Evolutionary conservation across 2,113 vertebrate species (phyloP), one percentile per base, ranked within the genome.

Genomic region (Scopus umbretta): DNA sequence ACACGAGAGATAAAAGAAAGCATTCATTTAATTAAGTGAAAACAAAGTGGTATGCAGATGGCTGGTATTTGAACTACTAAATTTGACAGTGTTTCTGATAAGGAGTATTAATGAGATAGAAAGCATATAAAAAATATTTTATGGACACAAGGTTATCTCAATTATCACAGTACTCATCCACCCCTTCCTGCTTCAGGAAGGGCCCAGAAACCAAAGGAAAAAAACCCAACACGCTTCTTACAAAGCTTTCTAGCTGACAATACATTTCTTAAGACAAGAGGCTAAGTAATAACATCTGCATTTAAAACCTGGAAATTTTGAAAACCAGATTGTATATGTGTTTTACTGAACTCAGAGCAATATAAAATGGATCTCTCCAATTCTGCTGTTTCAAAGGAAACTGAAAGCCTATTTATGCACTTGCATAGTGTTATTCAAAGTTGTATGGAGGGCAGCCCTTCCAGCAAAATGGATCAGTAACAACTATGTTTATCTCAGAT

Each of bases 171-270:
- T 50, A 32, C 29, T 66, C 19, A 34, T 56, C 53, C 36, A 59
- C 32, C 15, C 21, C 32, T 76, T 86, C 88, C 94, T 88, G 29
- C 59, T 78, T 70, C 82, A 90, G 67, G 58, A 91, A 93, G 20
- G 16, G 38, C 43, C 42, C 23, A 86, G 25, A 83, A 86, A 78
- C 25, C 12, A 66, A 76, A 81, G 5, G 19, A 16, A 23, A 61
- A 62, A 30, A n/a, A 18, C 2, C 1, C n/a, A 42, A 43, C 25
- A 20, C 23, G 71, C 12, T 47, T 92, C 50, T 79, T 79, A 87
- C 4, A 65, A 67, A 68, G 36, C 32, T 38, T 86, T 92, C 9
- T 52, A 65, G 25, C 16, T 45, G 26, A 70, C 17, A 74, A 50
- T 27, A 38, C 5, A 21, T 21, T 93, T 68, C 27, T 38, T 65